Base-by-base conservation (phyloP, 53 echinoderm and acorn worm species). In the Astropecten irregularis region DNA sequence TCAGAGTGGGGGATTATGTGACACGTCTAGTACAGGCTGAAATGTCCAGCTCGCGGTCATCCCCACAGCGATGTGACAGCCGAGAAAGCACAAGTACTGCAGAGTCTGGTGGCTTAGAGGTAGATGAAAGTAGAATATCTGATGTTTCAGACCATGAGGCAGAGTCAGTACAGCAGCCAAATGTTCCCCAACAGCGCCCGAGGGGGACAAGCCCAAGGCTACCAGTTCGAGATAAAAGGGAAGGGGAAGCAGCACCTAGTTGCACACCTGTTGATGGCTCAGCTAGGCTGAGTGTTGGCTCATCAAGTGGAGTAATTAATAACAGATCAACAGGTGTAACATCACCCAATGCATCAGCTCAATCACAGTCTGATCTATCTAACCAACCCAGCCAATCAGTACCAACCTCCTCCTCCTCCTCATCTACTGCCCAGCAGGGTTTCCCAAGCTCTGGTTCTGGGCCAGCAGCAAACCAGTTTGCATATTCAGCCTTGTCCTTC, bases 21-120 rank as follows among this genome's bases (percentile, higher is more conserved):
- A 90, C 91, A 9, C 87, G 86, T 36, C 83, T 92, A 62, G 77
- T 92, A 19, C 84, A 91, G 42, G 74, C 88, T 3, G 96, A 96
- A 33, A 93, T 93, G 88, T 83, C 83, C 28, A 86, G 89, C 40
- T 81, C 91, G 13, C 62, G 87, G 49, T 82, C 85, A 11, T 87
- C 91, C 5, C 88, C 88, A 26, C 86, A 85, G 67, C 69, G 84
- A 1, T 69, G 73, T 49, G 86, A 73, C 42, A 90, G 88, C 53
- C 47, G 87, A 36, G 90, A 93, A 72, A 90, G 90, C 83, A 87
- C 84, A 64, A 90, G 67, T 50, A 87, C 87, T 4, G 70, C 86
- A 0, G 90, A 90, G 46, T 83, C 87, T 3, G 86, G 69, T 20
- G 76, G 65, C 66, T 31, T 88, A 4, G 87, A 93, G 29, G 87